Conservation (phyloP, 2,113 vertebrate species). For the Dromaius novaehollandiae region DNA sequence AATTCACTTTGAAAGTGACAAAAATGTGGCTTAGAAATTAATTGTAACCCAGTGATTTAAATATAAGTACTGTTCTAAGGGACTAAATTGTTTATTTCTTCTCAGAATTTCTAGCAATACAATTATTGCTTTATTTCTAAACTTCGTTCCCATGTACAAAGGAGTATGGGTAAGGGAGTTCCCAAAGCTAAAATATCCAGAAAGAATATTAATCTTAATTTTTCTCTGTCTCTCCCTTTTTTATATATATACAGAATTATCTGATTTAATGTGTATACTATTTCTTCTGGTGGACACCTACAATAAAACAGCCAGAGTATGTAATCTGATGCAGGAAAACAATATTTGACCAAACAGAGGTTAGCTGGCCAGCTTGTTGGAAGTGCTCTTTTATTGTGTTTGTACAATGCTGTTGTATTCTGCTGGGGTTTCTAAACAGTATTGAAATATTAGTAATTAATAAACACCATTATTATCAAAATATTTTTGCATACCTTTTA, state of each 20-base stretch:
- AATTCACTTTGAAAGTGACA: not conserved
- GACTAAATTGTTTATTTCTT: not conserved
- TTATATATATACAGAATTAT: not conserved
- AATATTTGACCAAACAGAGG: not conserved
- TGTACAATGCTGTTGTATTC: not conserved
- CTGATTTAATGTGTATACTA: not conserved
- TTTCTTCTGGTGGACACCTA: not conserved
- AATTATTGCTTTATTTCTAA: not conserved
- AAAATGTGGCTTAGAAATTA: not conserved
- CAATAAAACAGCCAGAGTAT: not conserved
- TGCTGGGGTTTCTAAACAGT: not conserved
- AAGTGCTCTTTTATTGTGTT: not conserved
- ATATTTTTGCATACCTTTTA: constrained; percentile 86
- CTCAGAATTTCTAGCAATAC: not conserved
- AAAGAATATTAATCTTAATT: not conserved
- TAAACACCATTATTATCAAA: not conserved
- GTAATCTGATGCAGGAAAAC: not conserved
- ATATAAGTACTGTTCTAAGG: not conserved
- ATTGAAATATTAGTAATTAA: not conserved
- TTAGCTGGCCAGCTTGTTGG: not conserved
- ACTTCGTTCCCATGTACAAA: not conserved
- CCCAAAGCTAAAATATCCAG: not conserved
- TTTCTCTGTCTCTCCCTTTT: not conserved
- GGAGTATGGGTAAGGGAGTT: not conserved
- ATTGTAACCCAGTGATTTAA: not conserved